A percentile compares a stretch with the other conserved stretches of the same genome.
phyloP scores from a whole-genome alignment of 2,797 vertebrate genomes.

The Tadarida brasiliensis region DNA sequence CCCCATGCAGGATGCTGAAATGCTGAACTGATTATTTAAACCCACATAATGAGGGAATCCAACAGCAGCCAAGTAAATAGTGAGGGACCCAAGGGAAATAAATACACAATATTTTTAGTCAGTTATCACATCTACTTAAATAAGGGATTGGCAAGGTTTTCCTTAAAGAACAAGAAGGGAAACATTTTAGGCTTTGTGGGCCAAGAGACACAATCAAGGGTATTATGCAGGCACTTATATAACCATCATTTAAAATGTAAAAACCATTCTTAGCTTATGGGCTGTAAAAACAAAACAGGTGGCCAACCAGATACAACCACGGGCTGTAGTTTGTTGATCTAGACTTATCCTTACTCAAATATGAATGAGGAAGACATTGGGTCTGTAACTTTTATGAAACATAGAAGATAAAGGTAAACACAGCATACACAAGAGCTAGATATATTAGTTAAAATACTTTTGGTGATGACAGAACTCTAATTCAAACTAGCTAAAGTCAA shows the following conservation, averaged over 20 bases:
- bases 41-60: constrained; percentile 29
- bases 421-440: neutral
- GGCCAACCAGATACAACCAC: neutral
- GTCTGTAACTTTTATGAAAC: neutral
- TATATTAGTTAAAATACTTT: neutral
- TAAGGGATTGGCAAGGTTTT: neutral
- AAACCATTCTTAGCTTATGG: constrained; percentile 29
- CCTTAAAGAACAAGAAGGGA: neutral
- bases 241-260: constrained; percentile 36
- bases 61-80: constrained; percentile 27
- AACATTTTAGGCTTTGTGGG: constrained; percentile 8
- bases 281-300: neutral
- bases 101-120: constrained; percentile 30
- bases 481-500: neutral
- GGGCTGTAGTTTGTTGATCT: neutral
- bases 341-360: neutral
- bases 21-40: constrained; percentile 31
- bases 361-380: neutral
- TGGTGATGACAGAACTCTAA: neutral
- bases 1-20: neutral
- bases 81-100: constrained; percentile 10
- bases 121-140: constrained; percentile 10
- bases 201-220: neutral
- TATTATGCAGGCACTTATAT: neutral
- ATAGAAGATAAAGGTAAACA: neutral